These are phyloP conservation scores for Zeuzera pyrina DNA, from an alignment of 2,888 invertebrate species.

Conservation along the genomic window DNA sequence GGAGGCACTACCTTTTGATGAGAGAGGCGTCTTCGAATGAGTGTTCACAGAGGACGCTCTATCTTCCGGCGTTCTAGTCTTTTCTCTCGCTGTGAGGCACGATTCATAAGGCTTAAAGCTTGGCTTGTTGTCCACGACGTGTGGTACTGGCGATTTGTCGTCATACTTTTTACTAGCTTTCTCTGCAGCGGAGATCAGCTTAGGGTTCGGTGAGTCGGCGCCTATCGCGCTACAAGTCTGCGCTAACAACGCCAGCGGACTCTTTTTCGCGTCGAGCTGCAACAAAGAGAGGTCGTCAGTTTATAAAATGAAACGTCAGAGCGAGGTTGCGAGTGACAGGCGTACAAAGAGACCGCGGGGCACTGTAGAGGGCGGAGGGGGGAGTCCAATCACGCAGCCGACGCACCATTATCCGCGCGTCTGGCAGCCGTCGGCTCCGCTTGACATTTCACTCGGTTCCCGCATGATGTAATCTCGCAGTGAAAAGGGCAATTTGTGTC, in stretches of 20 bases:
- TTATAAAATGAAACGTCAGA: slow-evolving; percentile 69
- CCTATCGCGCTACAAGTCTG: slow-evolving; percentile 99
- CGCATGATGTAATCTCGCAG: slow-evolving; percentile 74
- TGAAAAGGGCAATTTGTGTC: slow-evolving; percentile 74
- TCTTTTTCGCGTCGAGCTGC: slow-evolving; percentile 98
- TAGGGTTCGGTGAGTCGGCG: slow-evolving; percentile 86
- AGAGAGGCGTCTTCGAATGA: slow-evolving; percentile 71
- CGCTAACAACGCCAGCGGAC: slow-evolving; percentile 94
- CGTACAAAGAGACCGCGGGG: slow-evolving; percentile 58
- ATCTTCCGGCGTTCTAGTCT: slow-evolving; percentile 79
- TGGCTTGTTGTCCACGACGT: slow-evolving; percentile 71
- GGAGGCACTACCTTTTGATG: slow-evolving; percentile 68
- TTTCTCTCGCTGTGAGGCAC: slow-evolving; percentile 74
- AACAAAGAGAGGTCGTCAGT: slow-evolving; percentile 67
- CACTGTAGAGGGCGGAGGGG: slow-evolving; percentile 32
- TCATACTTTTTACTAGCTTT: slow-evolving; percentile 78
- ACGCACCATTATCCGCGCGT: slow-evolving; percentile 73
- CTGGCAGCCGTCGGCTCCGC: slow-evolving; percentile 72
- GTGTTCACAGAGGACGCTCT: slow-evolving; percentile 68
- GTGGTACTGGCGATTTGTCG: slow-evolving; percentile 75
- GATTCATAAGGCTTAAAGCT: slow-evolving; percentile 86
- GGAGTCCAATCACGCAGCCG: slow-evolving; percentile 70
- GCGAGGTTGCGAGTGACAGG: slow-evolving; percentile 65
- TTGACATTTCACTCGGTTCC: slow-evolving; percentile 73
- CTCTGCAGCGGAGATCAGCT: slow-evolving; percentile 81